Conservation (phyloP, 2,888 invertebrate genomes). For the Automeris io region DNA sequence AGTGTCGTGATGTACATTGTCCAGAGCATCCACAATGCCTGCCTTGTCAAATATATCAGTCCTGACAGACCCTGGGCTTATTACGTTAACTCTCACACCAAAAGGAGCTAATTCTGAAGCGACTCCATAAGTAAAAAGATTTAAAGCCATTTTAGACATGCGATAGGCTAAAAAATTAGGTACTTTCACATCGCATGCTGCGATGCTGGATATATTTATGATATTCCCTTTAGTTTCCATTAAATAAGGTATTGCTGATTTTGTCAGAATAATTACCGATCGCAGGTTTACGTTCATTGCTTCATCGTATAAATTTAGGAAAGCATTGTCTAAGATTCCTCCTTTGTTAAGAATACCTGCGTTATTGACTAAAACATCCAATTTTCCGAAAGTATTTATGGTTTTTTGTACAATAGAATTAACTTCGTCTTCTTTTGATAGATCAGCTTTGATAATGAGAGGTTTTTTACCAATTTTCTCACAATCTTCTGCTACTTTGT, state of each 20-base stretch:
- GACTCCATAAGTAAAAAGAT: slow-evolving; percentile 82
- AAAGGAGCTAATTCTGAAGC: slow-evolving; percentile 79
- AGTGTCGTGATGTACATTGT: slow-evolving; percentile 4
- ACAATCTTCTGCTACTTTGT: slow-evolving; percentile 13
- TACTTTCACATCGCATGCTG: not conserved
- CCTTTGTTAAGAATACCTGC: slow-evolving; percentile 22
- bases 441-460: slow-evolving; percentile 24
- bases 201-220: slow-evolving; percentile 13
- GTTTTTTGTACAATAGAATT: slow-evolving; percentile 22
- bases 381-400: slow-evolving; percentile 22
- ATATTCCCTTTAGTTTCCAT: slow-evolving; percentile 17
- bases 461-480: slow-evolving; percentile 16
- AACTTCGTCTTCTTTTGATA: slow-evolving; percentile 23
- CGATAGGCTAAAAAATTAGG: slow-evolving; percentile 52
- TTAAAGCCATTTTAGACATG: slow-evolving; percentile 84
- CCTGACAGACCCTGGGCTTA: slow-evolving; percentile 85
- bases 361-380: slow-evolving; percentile 35
- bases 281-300: slow-evolving; percentile 7
- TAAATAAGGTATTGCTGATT: slow-evolving; percentile 1
- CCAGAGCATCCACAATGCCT: slow-evolving; percentile 2
- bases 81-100: slow-evolving; percentile 80
- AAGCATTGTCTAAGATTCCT: slow-evolving; percentile 16
- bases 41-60: slow-evolving; percentile 37
- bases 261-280: slow-evolving; percentile 4
- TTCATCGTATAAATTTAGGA: slow-evolving; percentile 14